phyloP scores from a whole-genome alignment of 2,797 vertebrate species.

The Tragopan temminckii region DNA sequence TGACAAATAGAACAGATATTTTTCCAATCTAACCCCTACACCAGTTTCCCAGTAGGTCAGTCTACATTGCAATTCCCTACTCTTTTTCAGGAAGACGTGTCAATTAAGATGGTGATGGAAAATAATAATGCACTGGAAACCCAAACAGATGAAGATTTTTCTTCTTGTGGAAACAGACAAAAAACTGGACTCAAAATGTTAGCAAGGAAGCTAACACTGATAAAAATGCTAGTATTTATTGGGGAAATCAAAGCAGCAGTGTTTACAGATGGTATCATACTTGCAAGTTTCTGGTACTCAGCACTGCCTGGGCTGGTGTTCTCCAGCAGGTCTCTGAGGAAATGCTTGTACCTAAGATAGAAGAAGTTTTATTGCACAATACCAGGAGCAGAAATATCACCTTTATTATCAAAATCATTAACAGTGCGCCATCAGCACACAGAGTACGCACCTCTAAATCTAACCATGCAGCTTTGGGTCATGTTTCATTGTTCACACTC shows the following conservation, averaged over 20 bases:
- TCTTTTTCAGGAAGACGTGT: neutral
- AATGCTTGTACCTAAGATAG: conserved; percentile 88
- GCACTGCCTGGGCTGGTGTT: conserved; percentile 86
- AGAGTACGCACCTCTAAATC: neutral
- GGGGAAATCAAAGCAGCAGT: conserved; percentile 27
- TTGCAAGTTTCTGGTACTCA: conserved; percentile 88
- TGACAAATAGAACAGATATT: neutral
- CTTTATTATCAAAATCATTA: neutral
- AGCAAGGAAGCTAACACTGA: neutral
- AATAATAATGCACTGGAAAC: neutral
- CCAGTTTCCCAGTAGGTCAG: neutral
- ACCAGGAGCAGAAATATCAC: neutral
- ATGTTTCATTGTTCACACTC: neutral
- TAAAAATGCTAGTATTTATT: neutral
- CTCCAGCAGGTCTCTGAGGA: conserved; percentile 87
- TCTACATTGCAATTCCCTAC: neutral
- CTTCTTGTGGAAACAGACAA: neutral
- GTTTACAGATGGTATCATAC: conserved; percentile 78
- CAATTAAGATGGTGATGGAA: neutral
- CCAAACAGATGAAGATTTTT: neutral
- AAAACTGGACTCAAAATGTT: neutral
- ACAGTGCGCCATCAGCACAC: neutral
- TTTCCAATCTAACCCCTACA: neutral
- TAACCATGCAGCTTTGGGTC: neutral
- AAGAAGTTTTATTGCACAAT: neutral